phyloP scores from a whole-genome alignment of 2,888 invertebrate genomes.

The Schrankia costaestrigalis region DNA sequence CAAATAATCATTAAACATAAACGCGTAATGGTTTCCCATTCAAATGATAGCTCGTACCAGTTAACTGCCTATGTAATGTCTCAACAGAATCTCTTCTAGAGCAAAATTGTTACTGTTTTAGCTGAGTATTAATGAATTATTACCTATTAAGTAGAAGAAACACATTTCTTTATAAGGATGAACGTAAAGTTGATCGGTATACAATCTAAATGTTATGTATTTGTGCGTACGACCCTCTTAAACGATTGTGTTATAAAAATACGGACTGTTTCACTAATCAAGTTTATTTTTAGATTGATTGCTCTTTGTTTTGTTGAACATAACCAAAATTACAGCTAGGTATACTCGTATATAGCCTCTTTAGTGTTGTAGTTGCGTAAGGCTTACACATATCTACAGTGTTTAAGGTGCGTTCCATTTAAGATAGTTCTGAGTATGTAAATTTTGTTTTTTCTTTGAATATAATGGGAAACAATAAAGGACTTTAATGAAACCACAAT shows the following conservation, averaged over 20 bases:
- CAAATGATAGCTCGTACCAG: slow-evolving; percentile 69
- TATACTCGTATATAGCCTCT: too few species aligned
- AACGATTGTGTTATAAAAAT: not conserved
- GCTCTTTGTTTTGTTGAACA: not conserved
- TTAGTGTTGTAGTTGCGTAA: too few species aligned
- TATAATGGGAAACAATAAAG: too few species aligned
- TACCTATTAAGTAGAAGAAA: slow-evolving; percentile 68
- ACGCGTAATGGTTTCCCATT: slow-evolving; percentile 74
- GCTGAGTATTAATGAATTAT: slow-evolving; percentile 70
- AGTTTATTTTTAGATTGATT: not conserved
- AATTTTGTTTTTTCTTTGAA: too few species aligned
- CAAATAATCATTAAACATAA: slow-evolving; percentile 77
- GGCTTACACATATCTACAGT: too few species aligned
- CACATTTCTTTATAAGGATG: slow-evolving; percentile 56
- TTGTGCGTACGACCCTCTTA: slow-evolving; percentile 20
- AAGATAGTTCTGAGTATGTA: too few species aligned
- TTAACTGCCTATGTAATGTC: slow-evolving; percentile 70
- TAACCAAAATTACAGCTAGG: too few species aligned
- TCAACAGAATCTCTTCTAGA: slow-evolving; percentile 68
- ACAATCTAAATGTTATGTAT: slow-evolving; percentile 32
- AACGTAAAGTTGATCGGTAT: slow-evolving; percentile 44
- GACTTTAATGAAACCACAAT: too few species aligned
- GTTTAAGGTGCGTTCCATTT: too few species aligned
- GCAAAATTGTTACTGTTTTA: slow-evolving; percentile 71
- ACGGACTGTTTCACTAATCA: too few species aligned